Conservation (phyloP, 2,797 vertebrate genomes). For the Microctenopoma stevenorrisi region DNA sequence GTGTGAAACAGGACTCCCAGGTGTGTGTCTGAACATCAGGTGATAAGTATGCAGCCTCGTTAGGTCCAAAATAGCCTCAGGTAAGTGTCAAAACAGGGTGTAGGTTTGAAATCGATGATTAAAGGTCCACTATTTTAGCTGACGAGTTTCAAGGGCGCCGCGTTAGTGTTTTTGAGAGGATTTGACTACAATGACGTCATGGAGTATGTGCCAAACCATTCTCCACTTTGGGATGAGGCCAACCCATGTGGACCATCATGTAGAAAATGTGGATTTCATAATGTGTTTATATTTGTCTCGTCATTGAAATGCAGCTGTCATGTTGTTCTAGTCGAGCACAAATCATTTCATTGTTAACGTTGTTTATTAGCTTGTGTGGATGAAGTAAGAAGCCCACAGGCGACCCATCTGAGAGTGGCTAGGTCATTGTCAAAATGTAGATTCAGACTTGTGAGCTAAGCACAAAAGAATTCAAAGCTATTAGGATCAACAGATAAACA, state of each 20-base stretch:
- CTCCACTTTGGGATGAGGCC: conserved; percentile 7
- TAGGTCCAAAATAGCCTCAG: conserved; percentile 54
- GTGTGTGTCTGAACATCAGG: conserved; percentile 70
- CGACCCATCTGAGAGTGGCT: conserved; percentile 42
- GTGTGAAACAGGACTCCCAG: conserved; percentile 66
- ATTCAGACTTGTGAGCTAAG: conserved; percentile 62
- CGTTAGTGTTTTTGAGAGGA: conserved; percentile 28
- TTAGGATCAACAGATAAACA: conserved; percentile 73
- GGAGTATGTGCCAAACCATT: conserved; percentile 13
- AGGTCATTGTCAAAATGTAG: conserved; percentile 65
- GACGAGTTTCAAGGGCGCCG: conserved; percentile 23
- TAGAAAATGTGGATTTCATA: conserved; percentile 50
- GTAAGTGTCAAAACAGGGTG: conserved; percentile 37
- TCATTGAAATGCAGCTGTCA: conserved; percentile 62
- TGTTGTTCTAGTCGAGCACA: conserved; percentile 45
- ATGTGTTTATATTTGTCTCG: conserved; percentile 59
- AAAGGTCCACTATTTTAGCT: conserved; percentile 43
- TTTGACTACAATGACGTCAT: conserved; percentile 38
- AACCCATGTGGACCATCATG: conserved; percentile 49
- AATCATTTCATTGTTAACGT: conserved; percentile 53
- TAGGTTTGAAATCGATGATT: conserved; percentile 61
- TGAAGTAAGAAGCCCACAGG: conserved; percentile 56
- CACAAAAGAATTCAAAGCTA: conserved; percentile 66
- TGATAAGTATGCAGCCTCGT: conserved; percentile 69
- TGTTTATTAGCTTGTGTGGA: conserved; percentile 29